Percentiles rank a stretch among this genome's conserved stretches.
Conservation (phyloP, 2,113 vertebrate genomes). For the Notothenia rossii region DNA sequence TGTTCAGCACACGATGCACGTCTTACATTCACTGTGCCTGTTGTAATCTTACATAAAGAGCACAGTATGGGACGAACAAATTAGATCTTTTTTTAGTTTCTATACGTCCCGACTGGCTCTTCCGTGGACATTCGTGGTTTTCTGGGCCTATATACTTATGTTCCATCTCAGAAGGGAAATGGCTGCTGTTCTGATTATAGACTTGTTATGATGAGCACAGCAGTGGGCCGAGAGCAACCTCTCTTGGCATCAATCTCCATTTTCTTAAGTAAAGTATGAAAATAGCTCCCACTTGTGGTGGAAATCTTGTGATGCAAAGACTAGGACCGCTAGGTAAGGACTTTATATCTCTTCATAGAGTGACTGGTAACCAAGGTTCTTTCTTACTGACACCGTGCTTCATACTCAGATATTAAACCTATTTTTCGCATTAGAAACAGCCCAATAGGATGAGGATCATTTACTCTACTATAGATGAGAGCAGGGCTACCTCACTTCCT, state of each 20-base stretch:
- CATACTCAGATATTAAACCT: not conserved
- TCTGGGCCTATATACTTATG: constrained; percentile 71
- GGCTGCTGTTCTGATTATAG: constrained; percentile 72
- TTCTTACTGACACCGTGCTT: not conserved
- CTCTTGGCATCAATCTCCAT: constrained; percentile 26
- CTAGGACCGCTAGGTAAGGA: not conserved
- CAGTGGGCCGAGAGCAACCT: constrained; percentile 36
- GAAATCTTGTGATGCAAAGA: constrained; percentile 15
- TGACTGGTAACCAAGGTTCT: not conserved
- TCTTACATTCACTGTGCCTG: constrained; percentile 26
- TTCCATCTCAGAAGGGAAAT: constrained; percentile 59
- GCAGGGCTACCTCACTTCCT: too few species aligned
- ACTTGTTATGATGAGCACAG: constrained; percentile 44
- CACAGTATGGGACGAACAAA: constrained; percentile 57
- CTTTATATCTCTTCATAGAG: not conserved
- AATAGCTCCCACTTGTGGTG: constrained; percentile 73
- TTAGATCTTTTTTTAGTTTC: constrained; percentile 58
- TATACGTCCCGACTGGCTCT: constrained; percentile 57
- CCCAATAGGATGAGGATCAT: not conserved
- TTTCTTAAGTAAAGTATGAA: constrained; percentile 6
- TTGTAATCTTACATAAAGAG: constrained; percentile 43
- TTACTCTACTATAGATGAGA: too few species aligned
- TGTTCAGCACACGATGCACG: constrained; percentile 48
- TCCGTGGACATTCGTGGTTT: constrained; percentile 71
- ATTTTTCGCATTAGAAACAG: not conserved